A percentile compares a stretch with the other conserved stretches of the same genome.
Conservation (phyloP, 2,888 invertebrate species). For the Encarsia formosa region DNA sequence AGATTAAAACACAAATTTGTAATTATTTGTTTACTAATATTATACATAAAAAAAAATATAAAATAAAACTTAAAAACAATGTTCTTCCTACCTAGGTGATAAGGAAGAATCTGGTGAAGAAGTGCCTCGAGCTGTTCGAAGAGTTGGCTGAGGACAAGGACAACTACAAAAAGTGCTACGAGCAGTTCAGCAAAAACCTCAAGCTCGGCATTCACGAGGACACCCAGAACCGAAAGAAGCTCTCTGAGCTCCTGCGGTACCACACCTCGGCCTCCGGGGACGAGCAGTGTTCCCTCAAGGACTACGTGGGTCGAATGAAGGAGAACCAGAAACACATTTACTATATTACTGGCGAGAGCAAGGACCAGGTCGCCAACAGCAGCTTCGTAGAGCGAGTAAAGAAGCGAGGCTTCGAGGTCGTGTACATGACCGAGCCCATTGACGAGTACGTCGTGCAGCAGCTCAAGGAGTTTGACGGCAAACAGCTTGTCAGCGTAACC, state of each 20-base stretch:
- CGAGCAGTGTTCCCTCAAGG: constrained; percentile 88
- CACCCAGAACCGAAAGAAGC: constrained; percentile 86
- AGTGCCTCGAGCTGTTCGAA: constrained; percentile 94
- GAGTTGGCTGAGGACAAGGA: constrained; percentile 96
- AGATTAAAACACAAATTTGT: no score
- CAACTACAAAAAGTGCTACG: constrained; percentile 97
- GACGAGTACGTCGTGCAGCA: constrained; percentile 99
- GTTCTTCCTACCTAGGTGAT: no score
- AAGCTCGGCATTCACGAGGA: constrained; percentile 99
- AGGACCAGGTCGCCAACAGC: constrained; percentile 91
- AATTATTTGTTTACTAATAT: no score
- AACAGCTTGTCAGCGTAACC: constrained; percentile 92
- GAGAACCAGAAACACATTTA: constrained; percentile 97
- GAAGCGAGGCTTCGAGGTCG: constrained; percentile 95
- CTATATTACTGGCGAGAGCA: constrained; percentile 95
- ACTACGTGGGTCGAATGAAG: constrained; percentile 97
- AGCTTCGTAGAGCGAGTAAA: constrained; percentile 97
- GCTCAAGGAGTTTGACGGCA: constrained; percentile 96
- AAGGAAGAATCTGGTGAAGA: constrained; percentile 98
- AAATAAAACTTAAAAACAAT: no score
- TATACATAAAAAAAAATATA: no score
- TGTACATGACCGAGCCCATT: constrained; percentile 99
- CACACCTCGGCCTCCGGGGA: constrained; percentile 94
- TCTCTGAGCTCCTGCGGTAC: constrained; percentile 79
- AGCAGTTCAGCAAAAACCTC: constrained; percentile 95